Evolutionary conservation across 2,888 invertebrate genomes (phyloP).

Genomic region (Pelosia muscerda): DNA sequence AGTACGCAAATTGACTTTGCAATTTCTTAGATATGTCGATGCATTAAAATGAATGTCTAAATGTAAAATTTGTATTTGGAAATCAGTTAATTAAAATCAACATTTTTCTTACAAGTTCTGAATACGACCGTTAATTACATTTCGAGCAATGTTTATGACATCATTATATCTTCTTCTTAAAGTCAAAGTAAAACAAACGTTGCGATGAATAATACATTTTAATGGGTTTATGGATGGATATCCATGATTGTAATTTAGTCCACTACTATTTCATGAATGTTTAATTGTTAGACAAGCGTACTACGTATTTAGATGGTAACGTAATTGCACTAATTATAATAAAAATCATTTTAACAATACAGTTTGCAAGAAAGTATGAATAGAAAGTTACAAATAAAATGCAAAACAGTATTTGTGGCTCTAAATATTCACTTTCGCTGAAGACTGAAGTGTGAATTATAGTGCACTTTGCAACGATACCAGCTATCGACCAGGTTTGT

Average conservation of each 20-base stretch:
- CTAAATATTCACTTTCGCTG: constrained; percentile 49
- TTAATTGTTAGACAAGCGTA: not conserved
- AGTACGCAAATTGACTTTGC: not conserved
- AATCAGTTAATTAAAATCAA: not conserved
- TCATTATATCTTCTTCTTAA: constrained; percentile 4
- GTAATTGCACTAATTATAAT: constrained; percentile 44
- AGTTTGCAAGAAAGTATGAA: constrained; percentile 51
- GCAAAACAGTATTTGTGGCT: constrained; percentile 45
- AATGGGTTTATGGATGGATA: not conserved
- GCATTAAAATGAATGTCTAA: not conserved
- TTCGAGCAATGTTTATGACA: not conserved
- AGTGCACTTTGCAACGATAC: constrained; percentile 56
- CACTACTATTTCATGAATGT: constrained; percentile 8
- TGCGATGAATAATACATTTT: not conserved
- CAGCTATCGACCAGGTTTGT: constrained; percentile 51
- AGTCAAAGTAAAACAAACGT: not conserved
- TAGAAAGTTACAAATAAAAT: constrained; percentile 54
- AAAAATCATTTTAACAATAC: constrained; percentile 33
- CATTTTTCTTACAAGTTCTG: constrained; percentile 4
- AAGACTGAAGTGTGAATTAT: constrained; percentile 52
- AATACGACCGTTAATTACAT: not conserved
- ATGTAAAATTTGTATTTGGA: not conserved
- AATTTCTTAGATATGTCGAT: not conserved
- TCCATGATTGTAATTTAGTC: constrained; percentile 1
- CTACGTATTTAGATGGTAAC: constrained; percentile 5